phyloP scores from a whole-genome alignment of 2,113 vertebrate genomes.

The Nothoprocta pentlandii region DNA sequence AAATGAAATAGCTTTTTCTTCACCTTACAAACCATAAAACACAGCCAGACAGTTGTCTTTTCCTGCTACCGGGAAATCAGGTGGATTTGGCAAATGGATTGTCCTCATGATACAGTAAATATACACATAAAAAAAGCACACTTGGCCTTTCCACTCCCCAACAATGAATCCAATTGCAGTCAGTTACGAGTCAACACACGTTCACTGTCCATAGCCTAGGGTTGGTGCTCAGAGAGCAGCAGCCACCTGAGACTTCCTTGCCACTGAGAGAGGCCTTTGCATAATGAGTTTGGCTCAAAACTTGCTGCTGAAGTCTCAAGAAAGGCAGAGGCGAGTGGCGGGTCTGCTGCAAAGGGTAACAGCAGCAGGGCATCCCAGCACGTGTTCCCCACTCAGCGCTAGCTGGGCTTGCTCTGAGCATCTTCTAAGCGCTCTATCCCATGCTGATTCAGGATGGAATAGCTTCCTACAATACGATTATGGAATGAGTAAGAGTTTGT shows the following conservation, averaged over 20 bases:
- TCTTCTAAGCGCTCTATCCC: constrained; percentile 58
- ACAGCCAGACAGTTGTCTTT: not conserved
- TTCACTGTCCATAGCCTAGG: not conserved
- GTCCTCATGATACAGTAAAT: constrained; percentile 24
- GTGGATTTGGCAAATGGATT: constrained; percentile 36
- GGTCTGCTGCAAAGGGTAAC: not conserved
- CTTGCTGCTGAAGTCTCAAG: not conserved
- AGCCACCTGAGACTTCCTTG: constrained; percentile 5
- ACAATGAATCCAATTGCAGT: not conserved
- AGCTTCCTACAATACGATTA: constrained; percentile 62
- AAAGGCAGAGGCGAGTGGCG: not conserved
- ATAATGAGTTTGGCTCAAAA: not conserved
- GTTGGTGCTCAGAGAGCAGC: not conserved
- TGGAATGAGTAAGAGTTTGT: constrained; percentile 52
- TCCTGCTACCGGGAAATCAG: not conserved
- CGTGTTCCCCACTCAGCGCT: constrained; percentile 45
- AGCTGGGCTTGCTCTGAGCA: constrained; percentile 37
- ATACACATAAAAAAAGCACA: not conserved
- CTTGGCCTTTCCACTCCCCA: constrained; percentile 29
- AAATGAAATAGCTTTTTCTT: not conserved
- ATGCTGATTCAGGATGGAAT: constrained; percentile 60
- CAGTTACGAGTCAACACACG: not conserved
- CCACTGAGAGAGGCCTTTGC: not conserved
- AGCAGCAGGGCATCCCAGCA: not conserved
- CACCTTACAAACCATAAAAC: not conserved